Conservation (phyloP, 2,797 vertebrate species). For the Microctenopoma steveboyesi region DNA sequence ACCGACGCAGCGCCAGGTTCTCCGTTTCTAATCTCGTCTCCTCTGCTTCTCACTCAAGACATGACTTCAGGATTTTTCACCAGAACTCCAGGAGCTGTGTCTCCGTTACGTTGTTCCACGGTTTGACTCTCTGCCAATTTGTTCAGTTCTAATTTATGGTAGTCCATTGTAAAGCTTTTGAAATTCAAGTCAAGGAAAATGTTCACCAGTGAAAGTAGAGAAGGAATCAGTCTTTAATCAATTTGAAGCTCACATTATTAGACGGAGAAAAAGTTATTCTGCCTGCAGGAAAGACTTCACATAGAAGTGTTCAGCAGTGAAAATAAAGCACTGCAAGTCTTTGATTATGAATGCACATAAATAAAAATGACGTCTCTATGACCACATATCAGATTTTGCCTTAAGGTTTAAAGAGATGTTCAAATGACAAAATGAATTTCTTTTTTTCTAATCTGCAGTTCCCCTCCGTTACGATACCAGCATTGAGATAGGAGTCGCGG, state of each 20-base stretch:
- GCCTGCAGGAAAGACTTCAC: not conserved
- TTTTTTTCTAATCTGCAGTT: slow-evolving; percentile 29
- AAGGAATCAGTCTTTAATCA: not conserved
- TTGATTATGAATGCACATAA: not conserved
- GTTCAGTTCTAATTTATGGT: not conserved
- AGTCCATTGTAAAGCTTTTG: not conserved
- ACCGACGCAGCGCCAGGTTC: slow-evolving; percentile 68
- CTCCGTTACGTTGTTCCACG: not conserved
- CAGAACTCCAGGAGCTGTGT: slow-evolving; percentile 4
- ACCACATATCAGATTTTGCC: slow-evolving; percentile 22
- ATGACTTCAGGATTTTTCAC: slow-evolving; percentile 8
- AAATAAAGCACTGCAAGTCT: not conserved
- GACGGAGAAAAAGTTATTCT: not conserved
- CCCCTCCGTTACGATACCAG: slow-evolving; percentile 27
- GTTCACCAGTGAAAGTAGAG: no score
- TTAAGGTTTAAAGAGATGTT: slow-evolving; percentile 12
- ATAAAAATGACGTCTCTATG: not conserved
- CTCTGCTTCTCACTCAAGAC: slow-evolving; percentile 42
- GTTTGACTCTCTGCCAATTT: not conserved
- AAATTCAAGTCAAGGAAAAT: not conserved
- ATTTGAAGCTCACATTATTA: not conserved
- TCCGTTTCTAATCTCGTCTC: slow-evolving; percentile 71
- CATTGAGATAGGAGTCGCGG: slow-evolving; percentile 42
- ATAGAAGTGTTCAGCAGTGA: not conserved
- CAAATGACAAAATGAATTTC: slow-evolving; percentile 31